Evolutionary conservation across 2,888 invertebrate species (phyloP).

Genomic region (Cheilosia urbana): DNA sequence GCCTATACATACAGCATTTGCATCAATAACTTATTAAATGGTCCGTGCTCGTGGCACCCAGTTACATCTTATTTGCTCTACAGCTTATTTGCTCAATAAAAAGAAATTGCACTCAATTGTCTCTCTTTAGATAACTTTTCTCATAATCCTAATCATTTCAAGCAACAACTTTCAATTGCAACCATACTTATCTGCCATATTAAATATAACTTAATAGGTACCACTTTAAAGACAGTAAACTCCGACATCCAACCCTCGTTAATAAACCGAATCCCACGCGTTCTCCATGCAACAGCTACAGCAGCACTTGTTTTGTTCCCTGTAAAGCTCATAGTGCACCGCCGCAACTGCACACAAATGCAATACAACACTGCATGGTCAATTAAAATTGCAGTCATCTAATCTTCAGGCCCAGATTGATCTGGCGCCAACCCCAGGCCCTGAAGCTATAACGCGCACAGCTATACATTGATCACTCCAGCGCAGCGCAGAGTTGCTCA

Average conservation of each 20-base stretch:
- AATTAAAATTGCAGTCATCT: constrained; percentile 72
- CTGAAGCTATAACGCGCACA: constrained; percentile 38
- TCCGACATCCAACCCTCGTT: constrained; percentile 14
- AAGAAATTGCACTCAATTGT: constrained; percentile 20
- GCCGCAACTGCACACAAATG: constrained; percentile 1
- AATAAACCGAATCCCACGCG: constrained; percentile 32
- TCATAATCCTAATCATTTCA: background rate
- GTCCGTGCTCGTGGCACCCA: too few species aligned
- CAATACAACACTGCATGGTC: constrained; percentile 36
- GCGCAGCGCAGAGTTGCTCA: constrained; percentile 1
- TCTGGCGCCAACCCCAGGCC: constrained; percentile 70
- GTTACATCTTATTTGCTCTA: background rate
- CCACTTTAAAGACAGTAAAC: constrained; percentile 10
- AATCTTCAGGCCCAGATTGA: constrained; percentile 67
- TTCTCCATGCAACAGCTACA: background rate
- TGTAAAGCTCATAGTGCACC: constrained; percentile 44
- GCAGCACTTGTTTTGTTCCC: constrained; percentile 49
- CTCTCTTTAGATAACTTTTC: constrained; percentile 4
- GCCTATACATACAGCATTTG: too few species aligned
- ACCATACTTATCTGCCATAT: constrained; percentile 12
- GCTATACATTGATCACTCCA: constrained; percentile 48
- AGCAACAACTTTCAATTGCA: constrained; percentile 23
- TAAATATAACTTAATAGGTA: constrained; percentile 19
- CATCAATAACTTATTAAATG: too few species aligned
- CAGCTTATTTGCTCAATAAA: constrained; percentile 9